Conservation (phyloP, 2,888 invertebrate species). For the Sclerodermus sp. region DNA sequence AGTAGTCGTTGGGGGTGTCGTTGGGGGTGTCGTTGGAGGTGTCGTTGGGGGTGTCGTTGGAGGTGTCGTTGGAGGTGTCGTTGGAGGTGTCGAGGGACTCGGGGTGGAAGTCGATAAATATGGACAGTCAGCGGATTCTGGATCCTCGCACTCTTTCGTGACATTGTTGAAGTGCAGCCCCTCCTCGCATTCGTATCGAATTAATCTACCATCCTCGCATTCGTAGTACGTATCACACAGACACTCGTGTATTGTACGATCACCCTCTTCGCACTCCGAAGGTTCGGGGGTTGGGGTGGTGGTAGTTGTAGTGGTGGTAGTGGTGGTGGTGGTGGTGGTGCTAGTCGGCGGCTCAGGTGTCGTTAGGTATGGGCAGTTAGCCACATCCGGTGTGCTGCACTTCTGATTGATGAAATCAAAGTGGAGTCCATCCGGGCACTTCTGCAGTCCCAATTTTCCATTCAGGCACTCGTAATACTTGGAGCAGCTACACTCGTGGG, state of each 20-base stretch:
- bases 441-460: conserved; percentile 7
- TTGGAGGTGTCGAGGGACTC: no score
- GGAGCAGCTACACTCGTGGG: conserved; percentile 28
- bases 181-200: no score
- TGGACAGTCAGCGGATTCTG: no score
- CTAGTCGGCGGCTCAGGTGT: background rate
- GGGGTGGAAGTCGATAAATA: no score
- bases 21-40: background rate
- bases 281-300: no score
- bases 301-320: background rate
- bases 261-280: no score
- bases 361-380: background rate
- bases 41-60: background rate
- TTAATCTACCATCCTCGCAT: no score
- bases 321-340: background rate
- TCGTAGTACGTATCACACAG: no score
- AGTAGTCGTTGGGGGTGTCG: no score
- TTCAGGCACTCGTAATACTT: conserved; percentile 28
- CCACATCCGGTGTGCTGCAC: background rate
- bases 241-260: no score
- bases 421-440: conserved; percentile 18
- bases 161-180: no score
- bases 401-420: conserved; percentile 15
- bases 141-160: no score
- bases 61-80: background rate